Percentiles rank a stretch among this genome's conserved stretches.
Evolutionary conservation across 2,888 invertebrate genomes (phyloP).

Genomic region (Aporophyla nigra): DNA sequence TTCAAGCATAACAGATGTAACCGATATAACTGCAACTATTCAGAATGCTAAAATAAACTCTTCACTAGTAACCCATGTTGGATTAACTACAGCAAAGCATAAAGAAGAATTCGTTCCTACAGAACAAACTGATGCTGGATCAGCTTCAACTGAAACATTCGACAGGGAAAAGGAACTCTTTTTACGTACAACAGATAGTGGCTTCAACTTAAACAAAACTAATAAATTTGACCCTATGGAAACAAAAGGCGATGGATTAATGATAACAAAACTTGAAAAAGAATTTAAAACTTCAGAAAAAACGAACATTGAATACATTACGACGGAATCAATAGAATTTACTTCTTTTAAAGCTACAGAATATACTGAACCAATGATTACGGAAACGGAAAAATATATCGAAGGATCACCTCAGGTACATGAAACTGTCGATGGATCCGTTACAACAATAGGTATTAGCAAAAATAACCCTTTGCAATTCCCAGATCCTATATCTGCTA

Average conservation of each 20-base stretch:
- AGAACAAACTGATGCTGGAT: conserved; percentile 7
- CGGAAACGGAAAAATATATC: conserved; percentile 1
- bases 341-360: conserved; percentile 9
- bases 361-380: conserved; percentile 5
- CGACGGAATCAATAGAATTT: conserved; percentile 24
- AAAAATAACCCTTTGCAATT: background rate
- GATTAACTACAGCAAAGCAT: conserved; percentile 2
- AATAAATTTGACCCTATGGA: background rate
- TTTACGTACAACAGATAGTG: conserved; percentile 19
- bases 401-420: background rate
- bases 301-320: conserved; percentile 23
- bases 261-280: conserved; percentile 19
- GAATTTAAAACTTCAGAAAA: conserved; percentile 10
- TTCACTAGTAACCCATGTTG: background rate
- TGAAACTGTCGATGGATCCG: background rate
- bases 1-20: background rate
- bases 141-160: conserved; percentile 2
- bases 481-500: conserved; percentile 3
- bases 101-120: background rate
- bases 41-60: conserved; percentile 13
- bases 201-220: background rate
- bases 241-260: background rate
- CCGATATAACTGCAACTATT: conserved; percentile 16
- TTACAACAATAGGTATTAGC: conserved; percentile 4
- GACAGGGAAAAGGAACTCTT: background rate